A percentile compares a stretch with the other conserved stretches of the same genome.
Conservation (phyloP, 1,140 invertebrate species). For the Euglossa dilemma region DNA sequence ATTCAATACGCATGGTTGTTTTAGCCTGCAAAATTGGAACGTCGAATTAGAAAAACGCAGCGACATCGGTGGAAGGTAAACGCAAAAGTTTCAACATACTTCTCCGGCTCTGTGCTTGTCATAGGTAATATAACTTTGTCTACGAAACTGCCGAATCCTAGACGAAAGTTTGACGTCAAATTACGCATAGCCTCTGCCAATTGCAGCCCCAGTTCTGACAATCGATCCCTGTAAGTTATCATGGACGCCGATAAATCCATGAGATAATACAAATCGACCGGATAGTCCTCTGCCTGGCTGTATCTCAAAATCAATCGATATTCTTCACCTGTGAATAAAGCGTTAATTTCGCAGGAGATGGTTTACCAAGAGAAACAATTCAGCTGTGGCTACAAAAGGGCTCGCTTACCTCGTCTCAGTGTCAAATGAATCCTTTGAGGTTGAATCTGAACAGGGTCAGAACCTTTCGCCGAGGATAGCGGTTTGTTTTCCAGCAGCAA, state of each 20-base stretch:
- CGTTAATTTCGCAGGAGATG: background rate
- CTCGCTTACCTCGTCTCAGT: slow-evolving; percentile 65
- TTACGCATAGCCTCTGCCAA: slow-evolving; percentile 87
- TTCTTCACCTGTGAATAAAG: slow-evolving; percentile 65
- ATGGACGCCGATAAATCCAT: slow-evolving; percentile 94
- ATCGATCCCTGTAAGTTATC: slow-evolving; percentile 87
- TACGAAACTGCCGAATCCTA: slow-evolving; percentile 95
- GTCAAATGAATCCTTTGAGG: slow-evolving; percentile 68
- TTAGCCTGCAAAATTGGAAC: slow-evolving; percentile 72
- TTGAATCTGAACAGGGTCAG: slow-evolving; percentile 68
- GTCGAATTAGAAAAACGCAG: background rate
- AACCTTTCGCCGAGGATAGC: slow-evolving; percentile 57
- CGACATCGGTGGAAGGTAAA: background rate
- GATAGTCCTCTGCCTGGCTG: slow-evolving; percentile 89
- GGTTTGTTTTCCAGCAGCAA: slow-evolving; percentile 51
- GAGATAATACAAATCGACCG: slow-evolving; percentile 94
- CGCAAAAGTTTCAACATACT: slow-evolving; percentile 74
- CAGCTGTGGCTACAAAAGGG: background rate
- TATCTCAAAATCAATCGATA: slow-evolving; percentile 75
- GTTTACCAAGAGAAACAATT: background rate
- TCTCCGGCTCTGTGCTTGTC: slow-evolving; percentile 84
- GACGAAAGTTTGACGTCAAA: slow-evolving; percentile 91
- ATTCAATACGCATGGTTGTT: slow-evolving; percentile 83
- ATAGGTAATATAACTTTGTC: slow-evolving; percentile 94
- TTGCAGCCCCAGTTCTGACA: slow-evolving; percentile 86